Percentiles rank a stretch among this genome's conserved stretches.
Evolutionary conservation across 2,113 vertebrate species (phyloP).

Genomic region (Anseranas semipalmata): DNA sequence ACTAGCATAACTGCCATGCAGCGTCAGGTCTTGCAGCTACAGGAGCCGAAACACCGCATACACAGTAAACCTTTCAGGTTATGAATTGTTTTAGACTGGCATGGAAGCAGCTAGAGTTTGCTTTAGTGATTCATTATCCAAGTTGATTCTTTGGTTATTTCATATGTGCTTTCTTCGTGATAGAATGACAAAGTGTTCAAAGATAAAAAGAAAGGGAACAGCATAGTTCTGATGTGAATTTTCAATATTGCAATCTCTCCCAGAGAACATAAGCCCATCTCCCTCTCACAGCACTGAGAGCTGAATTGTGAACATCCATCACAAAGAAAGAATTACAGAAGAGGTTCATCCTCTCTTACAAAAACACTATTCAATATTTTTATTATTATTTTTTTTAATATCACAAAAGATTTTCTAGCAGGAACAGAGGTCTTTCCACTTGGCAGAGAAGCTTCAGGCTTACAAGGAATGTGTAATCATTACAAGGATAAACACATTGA

Average conservation of each 20-base stretch:
- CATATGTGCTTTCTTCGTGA: background rate
- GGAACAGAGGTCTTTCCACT: background rate
- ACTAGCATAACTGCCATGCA: background rate
- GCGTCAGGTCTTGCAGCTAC: background rate
- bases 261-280: background rate
- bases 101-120: background rate
- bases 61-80: background rate
- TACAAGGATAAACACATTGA: background rate
- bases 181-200: background rate
- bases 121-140: slow-evolving; percentile 1
- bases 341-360: background rate
- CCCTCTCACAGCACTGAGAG: background rate
- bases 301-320: background rate
- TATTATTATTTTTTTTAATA: background rate
- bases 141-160: background rate
- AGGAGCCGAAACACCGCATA: background rate
- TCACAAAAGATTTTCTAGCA: background rate
- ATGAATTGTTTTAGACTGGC: background rate
- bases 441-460: slow-evolving; percentile 1
- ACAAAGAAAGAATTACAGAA: background rate
- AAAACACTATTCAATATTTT: background rate
- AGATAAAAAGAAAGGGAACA: slow-evolving; percentile 4
- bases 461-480: background rate
- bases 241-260: background rate
- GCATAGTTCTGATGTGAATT: background rate